Evolutionary conservation across 2,888 invertebrate species (phyloP).

Genomic region (Nephrotoma flavescens): DNA sequence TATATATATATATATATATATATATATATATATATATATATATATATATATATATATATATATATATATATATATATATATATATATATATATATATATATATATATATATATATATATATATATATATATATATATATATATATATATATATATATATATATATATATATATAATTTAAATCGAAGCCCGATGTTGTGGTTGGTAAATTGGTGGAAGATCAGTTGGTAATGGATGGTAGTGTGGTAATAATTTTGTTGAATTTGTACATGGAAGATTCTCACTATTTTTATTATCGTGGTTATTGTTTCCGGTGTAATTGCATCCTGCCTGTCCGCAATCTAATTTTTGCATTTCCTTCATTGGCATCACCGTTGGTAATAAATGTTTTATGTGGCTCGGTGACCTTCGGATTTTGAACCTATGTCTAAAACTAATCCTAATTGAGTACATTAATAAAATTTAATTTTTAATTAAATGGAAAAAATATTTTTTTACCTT

Average conservation of each 20-base stretch:
- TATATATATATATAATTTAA: neutral
- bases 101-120: too few species aligned
- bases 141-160: too few species aligned
- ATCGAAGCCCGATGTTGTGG: slow-evolving; percentile 5
- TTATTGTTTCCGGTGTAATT: neutral
- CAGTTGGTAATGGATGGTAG: neutral
- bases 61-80: too few species aligned
- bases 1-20: too few species aligned
- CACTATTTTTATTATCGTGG: neutral
- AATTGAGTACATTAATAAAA: neutral
- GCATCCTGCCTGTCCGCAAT: neutral
- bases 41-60: too few species aligned
- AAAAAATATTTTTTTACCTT: slow-evolving; percentile 23
- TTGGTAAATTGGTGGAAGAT: slow-evolving; percentile 4
- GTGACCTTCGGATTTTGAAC: slow-evolving; percentile 28
- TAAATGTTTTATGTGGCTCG: slow-evolving; percentile 29
- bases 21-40: too few species aligned
- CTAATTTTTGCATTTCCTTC: slow-evolving; percentile 24
- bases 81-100: too few species aligned
- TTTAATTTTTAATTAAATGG: neutral
- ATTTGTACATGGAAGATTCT: neutral
- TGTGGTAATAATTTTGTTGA: slow-evolving; percentile 3
- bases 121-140: too few species aligned
- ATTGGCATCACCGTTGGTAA: slow-evolving; percentile 31
- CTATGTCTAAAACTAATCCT: slow-evolving; percentile 21